Conservation (phyloP, 2,888 invertebrate genomes). For the Acanthosepion lycidas region DNA sequence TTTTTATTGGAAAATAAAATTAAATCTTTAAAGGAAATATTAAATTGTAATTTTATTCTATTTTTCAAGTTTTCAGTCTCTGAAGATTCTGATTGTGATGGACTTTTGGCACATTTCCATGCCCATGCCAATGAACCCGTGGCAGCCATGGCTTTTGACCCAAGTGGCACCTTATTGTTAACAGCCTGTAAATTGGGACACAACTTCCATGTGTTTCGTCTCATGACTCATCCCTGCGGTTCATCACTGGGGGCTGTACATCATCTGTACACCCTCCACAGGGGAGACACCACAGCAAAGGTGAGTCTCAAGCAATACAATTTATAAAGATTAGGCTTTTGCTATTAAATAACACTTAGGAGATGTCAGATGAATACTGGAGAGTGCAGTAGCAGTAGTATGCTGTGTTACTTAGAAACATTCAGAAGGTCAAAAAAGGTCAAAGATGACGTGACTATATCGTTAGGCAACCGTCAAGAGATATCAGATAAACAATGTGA, state of each 20-base stretch:
- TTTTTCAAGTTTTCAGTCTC: constrained; percentile 77
- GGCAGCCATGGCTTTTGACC: constrained; percentile 91
- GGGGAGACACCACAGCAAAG: constrained; percentile 96
- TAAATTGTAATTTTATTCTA: not conserved
- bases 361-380: no score
- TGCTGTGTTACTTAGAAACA: no score
- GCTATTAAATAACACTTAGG: no score
- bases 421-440: no score
- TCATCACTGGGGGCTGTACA: constrained; percentile 85
- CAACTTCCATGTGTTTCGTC: constrained; percentile 95
- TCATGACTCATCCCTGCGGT: constrained; percentile 93
- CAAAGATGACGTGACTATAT: no score
- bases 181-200: constrained; percentile 94
- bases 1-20: no score
- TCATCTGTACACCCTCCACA: constrained; percentile 93
- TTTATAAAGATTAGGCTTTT: no score
- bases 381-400: no score
- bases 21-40: no score
- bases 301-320: constrained; percentile 76
- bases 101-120: constrained; percentile 76
- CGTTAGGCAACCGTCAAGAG: no score
- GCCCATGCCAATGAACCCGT: constrained; percentile 86
- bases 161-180: constrained; percentile 89
- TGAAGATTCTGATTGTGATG: constrained; percentile 80
- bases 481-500: no score